A percentile compares a stretch with the other conserved stretches of the same genome.
Conservation (phyloP, 1,140 invertebrate species). For the Littorina saxatilis region DNA sequence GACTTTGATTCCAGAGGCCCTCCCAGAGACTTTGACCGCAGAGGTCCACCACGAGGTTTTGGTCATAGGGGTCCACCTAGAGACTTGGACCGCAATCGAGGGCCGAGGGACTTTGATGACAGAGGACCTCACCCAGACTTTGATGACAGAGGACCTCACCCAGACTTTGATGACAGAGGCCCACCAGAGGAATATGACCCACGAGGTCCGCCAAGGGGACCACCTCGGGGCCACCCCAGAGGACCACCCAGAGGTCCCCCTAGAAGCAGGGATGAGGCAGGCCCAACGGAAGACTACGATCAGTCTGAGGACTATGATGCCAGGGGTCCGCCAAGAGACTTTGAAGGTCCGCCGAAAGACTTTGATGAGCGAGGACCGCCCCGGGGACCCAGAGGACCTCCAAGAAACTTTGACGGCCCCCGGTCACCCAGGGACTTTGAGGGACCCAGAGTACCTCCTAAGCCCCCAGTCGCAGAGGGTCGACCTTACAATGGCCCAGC, state of each 20-base stretch:
- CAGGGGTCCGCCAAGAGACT: conserved; percentile 26
- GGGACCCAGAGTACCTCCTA: not conserved
- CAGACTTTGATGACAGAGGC: conserved; percentile 12
- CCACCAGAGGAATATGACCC: not conserved
- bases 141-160: conserved; percentile 18
- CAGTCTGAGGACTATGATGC: conserved; percentile 35
- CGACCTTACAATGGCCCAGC: conserved; percentile 3
- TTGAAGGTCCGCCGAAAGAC: conserved; percentile 26
- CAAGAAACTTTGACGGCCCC: conserved; percentile 20
- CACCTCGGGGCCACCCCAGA: not conserved
- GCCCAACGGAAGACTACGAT: conserved; percentile 35
- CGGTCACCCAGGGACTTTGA: conserved; percentile 20
- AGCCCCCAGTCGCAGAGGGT: not conserved
- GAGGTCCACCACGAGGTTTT: conserved; percentile 35
- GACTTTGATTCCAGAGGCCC: conserved; percentile 43
- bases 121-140: conserved; percentile 25
- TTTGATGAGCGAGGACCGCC: conserved; percentile 1
- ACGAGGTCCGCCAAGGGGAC: not conserved
- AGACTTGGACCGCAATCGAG: conserved; percentile 20
- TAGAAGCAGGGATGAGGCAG: not conserved
- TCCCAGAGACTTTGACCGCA: conserved; percentile 43
- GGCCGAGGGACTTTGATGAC: conserved; percentile 27
- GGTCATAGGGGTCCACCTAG: conserved; percentile 1
- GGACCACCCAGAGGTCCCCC: not conserved
- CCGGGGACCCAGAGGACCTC: conserved; percentile 19